Base-by-base conservation (phyloP, 2,888 invertebrate genomes). In the Mythimna loreyi region DNA sequence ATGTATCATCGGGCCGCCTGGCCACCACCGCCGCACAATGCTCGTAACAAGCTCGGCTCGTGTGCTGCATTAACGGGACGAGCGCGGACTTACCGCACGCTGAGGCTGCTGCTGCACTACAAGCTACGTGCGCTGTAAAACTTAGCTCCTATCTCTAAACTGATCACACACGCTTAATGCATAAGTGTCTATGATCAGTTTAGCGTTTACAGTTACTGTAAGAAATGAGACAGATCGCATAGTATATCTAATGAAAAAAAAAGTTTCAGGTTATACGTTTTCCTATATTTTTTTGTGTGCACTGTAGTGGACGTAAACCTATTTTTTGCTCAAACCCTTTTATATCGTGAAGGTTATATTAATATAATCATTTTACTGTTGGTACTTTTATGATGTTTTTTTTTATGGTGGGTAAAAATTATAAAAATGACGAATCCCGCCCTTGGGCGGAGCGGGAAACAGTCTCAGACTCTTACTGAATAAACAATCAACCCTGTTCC, bases 1-100 rank as follows among this genome's bases (percentile, higher is more conserved):
- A 96, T 95, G 95, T 95, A 95, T 95, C 95, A 95, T 95, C 94
- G 93, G 85, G 82, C 87, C 83, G 86, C 85, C 89, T 49, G 49
- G 21, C 86, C 87, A 89, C 86, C 72, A 60, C 72, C 58, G 75
- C 87, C 87, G 90, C 90, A 94, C 94, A 95, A 94, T 94, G 90
- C 90, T 85, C 88, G 92, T 93, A 94, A 95, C 95, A 94, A 95
- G 94, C 92, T 85, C 87, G 88, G 86, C 83, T 86, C 85, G 90
- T 89, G 90, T 88, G 92, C 88, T 85, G 90, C 89, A 90, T 90
- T 92, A 93, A 91, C 93, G 92, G 92, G 85, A 89, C 86, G 79
- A 76, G 69, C 79, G 82, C 80, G 75, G 85, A 80, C 80, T 84
- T 86, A 87, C 86, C 80, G 81, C 83, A 74, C 73, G 63, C 63